phyloP scores from a whole-genome alignment of 1,140 invertebrate genomes.

The Argopecten irradians region DNA sequence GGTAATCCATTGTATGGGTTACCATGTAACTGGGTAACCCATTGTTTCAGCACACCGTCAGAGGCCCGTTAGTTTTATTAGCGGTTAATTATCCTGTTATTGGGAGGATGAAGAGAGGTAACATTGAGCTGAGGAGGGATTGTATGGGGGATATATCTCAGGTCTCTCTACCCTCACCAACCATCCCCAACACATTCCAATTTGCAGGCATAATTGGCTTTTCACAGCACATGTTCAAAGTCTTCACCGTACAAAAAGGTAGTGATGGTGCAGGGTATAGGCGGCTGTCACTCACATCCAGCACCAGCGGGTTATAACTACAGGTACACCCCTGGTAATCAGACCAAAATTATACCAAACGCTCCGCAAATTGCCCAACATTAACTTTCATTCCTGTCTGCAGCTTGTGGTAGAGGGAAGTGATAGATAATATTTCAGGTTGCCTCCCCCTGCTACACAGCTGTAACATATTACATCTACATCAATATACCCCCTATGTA shows the following conservation, averaged over 20 bases:
- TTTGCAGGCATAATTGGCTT: slow-evolving; percentile 16
- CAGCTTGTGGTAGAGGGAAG: background rate
- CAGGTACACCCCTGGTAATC: background rate
- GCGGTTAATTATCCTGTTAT: slow-evolving; percentile 5
- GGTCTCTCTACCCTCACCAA: slow-evolving; percentile 12
- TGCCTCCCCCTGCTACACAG: background rate
- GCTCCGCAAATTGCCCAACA: background rate
- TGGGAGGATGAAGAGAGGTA: background rate
- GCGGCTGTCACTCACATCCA: background rate
- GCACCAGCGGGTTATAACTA: background rate
- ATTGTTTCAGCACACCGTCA: background rate
- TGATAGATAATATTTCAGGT: slow-evolving; percentile 18
- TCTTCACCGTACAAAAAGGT: background rate
- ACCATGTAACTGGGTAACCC: background rate
- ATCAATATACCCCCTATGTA: background rate
- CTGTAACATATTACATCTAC: background rate
- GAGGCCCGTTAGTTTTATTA: background rate
- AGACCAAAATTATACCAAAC: slow-evolving; percentile 16
- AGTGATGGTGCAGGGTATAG: background rate
- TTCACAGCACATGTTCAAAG: slow-evolving; percentile 21
- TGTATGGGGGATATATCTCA: background rate
- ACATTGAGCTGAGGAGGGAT: background rate
- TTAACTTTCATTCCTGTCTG: slow-evolving; percentile 22
- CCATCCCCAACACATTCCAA: background rate
- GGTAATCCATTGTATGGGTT: slow-evolving; percentile 16